Evolutionary conservation across 2,797 vertebrate species (phyloP), one percentile per base, ranked within the genome.

Genomic region (Coilia nasus): DNA sequence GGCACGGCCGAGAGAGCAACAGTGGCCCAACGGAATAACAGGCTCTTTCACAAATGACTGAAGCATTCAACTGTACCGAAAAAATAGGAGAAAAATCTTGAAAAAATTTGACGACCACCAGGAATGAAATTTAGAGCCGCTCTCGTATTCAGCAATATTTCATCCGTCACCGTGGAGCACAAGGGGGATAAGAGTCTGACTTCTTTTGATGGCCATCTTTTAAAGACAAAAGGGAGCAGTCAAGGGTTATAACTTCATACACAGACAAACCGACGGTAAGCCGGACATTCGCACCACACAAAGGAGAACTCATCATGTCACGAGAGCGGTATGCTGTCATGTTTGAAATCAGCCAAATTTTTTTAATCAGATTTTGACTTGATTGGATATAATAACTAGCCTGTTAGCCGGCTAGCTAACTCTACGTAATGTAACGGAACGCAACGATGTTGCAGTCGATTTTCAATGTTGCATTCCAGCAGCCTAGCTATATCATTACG

Each of bases 181-280:
- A 82, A 91, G 92, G 89, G 93, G 94, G 93, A 94, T 93, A 88
- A 91, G 91, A 92, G 94, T 92, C 91, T 91, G 93, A 93, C 92
- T 94, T 92, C 93, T 94, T 92, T 90, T 88, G 90, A 94, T 91
- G 95, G 96, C 94, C 94, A 93, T 95, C 94, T 95, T 91, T 88
- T 93, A 90, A 93, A 96, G 95, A 96, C 95, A 96, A 96, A 92
- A 96, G 95, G 95, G 91, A 92, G 93, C 94, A 90, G 92, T 90
- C 93, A 92, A 96, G 92, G 91, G 87, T 75, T 93, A 90, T 91
- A 92, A 88, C 84, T 57, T 84, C 47, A 90, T 87, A 86, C 89
- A 92, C 15, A 78, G 71, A n/a, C 71, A 44, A 78, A 78, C 71
- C 35, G 35, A 78, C 17, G 71, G 71, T 78, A 78, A 78, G 71